Evolutionary conservation across 2,888 invertebrate genomes (phyloP).

Genomic region (Ophioninae sp.): DNA sequence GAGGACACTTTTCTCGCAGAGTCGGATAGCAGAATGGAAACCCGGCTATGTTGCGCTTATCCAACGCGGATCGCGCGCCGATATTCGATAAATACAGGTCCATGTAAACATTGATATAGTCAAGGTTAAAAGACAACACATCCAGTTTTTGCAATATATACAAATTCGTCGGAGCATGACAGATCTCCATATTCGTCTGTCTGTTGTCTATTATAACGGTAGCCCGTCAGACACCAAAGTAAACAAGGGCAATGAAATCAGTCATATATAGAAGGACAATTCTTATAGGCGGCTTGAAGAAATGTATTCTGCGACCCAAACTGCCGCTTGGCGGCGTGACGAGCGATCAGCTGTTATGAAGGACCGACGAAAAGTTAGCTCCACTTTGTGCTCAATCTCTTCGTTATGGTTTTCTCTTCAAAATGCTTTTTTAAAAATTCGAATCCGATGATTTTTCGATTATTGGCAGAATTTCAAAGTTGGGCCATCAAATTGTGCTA

Average conservation of each 20-base stretch:
- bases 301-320: too few species aligned
- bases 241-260: neutral
- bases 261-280: too few species aligned
- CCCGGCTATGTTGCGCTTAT: neutral
- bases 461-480: too few species aligned
- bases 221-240: neutral
- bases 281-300: too few species aligned
- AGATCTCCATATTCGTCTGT: neutral
- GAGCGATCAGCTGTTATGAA: too few species aligned
- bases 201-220: neutral
- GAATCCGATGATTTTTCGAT: too few species aligned
- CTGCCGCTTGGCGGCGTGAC: too few species aligned
- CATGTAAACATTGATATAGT: neutral
- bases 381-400: too few species aligned
- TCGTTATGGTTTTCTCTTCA: too few species aligned
- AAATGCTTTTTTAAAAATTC: too few species aligned
- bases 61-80: neutral
- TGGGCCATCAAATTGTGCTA: too few species aligned
- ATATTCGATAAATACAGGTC: neutral
- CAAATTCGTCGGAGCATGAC: neutral
- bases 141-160: neutral
- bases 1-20: neutral
- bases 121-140: neutral
- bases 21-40: neutral
- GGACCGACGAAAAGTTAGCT: too few species aligned